Conservation (phyloP, 2,797 vertebrate genomes). For the Schizopygopsis pylzovi region DNA sequence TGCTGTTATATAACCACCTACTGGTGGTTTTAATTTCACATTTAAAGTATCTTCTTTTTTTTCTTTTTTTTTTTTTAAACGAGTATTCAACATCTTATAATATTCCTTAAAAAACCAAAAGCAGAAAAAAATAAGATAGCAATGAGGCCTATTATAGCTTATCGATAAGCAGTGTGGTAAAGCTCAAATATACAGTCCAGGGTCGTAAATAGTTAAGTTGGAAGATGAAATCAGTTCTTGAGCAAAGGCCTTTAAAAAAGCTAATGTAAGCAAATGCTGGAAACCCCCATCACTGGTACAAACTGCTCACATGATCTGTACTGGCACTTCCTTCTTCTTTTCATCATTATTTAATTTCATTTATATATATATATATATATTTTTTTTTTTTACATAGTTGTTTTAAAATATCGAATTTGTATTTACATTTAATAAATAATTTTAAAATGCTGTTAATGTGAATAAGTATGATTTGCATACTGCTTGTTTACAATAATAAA, state of each 20-base stretch:
- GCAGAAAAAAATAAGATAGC: not conserved
- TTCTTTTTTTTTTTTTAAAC: too few relatives aligned
- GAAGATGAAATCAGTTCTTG: constrained; percentile 4
- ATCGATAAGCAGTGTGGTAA: not conserved
- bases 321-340: constrained; percentile 2
- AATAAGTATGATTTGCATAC: not conserved
- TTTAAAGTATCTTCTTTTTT: too few relatives aligned
- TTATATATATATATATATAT: too few relatives aligned
- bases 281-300: constrained; percentile 5
- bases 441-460: not conserved
- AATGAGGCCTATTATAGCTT: not conserved
- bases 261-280: constrained; percentile 13
- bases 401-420: not conserved
- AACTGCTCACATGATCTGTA: not conserved
- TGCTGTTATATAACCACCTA: too few relatives aligned
- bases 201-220: constrained; percentile 25
- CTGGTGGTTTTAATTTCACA: too few relatives aligned
- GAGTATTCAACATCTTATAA: too few relatives aligned
- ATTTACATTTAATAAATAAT: not conserved
- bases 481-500: not conserved
- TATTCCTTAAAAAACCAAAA: not conserved
- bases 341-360: too few relatives aligned
- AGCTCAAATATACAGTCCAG: constrained; percentile 15
- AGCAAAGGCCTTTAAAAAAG: constrained; percentile 26
- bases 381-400: not conserved